Percentiles rank a stretch among this genome's conserved stretches.
Conservation (phyloP, 2,888 invertebrate genomes). For the Capitulum mitella region DNA sequence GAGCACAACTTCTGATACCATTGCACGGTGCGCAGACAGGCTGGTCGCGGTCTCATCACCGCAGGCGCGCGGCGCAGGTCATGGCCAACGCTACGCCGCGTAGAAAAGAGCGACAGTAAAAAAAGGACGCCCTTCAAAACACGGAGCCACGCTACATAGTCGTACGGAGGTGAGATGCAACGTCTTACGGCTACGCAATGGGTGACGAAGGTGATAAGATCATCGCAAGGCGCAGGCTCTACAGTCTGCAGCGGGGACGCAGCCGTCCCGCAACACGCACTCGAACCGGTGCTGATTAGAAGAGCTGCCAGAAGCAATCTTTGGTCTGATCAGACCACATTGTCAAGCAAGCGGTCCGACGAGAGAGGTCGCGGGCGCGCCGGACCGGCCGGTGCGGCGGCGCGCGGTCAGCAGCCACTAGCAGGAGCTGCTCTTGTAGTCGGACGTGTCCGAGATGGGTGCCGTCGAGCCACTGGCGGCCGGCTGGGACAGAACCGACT, state of each 20-base stretch:
- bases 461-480: too few species aligned
- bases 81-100: not conserved
- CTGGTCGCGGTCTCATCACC: not conserved
- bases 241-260: not conserved
- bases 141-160: not conserved
- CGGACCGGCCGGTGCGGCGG: not conserved
- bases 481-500: not conserved
- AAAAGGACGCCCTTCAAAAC: not conserved
- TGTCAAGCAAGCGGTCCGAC: not conserved
- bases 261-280: not conserved
- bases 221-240: not conserved
- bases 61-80: not conserved
- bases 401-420: not conserved
- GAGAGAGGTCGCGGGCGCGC: not conserved
- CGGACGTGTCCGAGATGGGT: constrained; percentile 33
- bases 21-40: not conserved
- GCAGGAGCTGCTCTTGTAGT: constrained; percentile 34
- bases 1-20: not conserved
- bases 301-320: not conserved
- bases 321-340: not conserved
- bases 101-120: not conserved
- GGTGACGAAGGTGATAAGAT: not conserved
- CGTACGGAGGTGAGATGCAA: not conserved
- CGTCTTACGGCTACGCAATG: not conserved
- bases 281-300: not conserved